Percentiles rank a stretch among this genome's conserved stretches.
These are phyloP conservation scores for Paramacrobiotus metropolitanus DNA, from an alignment of 1,140 invertebrate species.

Conservation along the genomic window DNA sequence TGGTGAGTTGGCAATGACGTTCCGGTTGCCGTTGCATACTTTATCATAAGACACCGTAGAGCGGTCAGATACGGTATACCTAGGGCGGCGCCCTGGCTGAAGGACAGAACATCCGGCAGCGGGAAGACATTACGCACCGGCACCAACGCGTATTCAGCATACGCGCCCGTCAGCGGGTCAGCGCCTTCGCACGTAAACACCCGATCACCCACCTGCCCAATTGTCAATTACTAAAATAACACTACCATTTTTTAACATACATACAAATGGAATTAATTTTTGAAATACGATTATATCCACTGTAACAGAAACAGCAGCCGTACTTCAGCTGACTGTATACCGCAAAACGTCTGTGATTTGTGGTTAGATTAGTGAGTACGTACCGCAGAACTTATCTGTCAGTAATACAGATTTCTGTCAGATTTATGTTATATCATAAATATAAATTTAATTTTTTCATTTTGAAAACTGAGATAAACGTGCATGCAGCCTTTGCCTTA, in stretches of 20 bases:
- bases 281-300: not conserved
- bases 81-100: conserved; percentile 31
- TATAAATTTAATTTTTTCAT: no score
- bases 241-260: no score
- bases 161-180: conserved; percentile 22
- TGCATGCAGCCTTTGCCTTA: no score
- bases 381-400: no score
- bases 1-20: not conserved
- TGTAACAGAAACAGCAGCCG: not conserved
- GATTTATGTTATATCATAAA: no score
- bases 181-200: conserved; percentile 21
- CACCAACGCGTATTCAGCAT: conserved; percentile 27
- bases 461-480: no score
- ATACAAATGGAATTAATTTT: not conserved
- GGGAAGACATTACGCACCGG: conserved; percentile 18
- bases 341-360: not conserved
- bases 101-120: conserved; percentile 24
- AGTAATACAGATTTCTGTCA: no score
- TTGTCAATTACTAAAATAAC: no score
- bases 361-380: not conserved
- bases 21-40: not conserved
- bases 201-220: conserved; percentile 30
- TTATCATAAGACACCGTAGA: not conserved
- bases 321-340: not conserved
- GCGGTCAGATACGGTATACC: conserved; percentile 34